phyloP scores from a whole-genome alignment of 2,797 vertebrate genomes.

The Paratrypauchen microcephalus region DNA sequence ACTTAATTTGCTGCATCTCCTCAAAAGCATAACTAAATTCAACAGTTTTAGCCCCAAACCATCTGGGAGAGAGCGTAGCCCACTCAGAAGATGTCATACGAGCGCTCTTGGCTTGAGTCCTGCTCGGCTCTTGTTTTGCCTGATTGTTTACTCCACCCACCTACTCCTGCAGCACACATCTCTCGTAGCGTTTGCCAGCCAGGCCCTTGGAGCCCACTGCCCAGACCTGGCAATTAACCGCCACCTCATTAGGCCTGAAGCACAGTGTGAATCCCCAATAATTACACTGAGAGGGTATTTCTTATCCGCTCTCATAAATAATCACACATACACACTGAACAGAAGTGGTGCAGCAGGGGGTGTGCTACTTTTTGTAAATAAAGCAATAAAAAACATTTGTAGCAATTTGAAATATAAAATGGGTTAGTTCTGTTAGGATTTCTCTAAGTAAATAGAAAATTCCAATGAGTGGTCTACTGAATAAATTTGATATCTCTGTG shows the following conservation, averaged over 20 bases:
- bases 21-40: neutral
- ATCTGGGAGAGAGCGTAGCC: neutral
- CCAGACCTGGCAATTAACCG: slow-evolving; percentile 53
- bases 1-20: neutral
- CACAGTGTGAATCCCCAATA: slow-evolving; percentile 53
- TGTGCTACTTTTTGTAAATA: neutral
- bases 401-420: too few species aligned
- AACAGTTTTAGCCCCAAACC: neutral
- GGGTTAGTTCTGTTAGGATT: too few species aligned
- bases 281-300: slow-evolving; percentile 37
- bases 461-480: too few species aligned
- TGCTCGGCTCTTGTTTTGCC: slow-evolving; percentile 22
- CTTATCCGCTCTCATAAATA: neutral
- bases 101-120: slow-evolving; percentile 10
- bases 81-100: neutral
- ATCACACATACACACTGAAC: neutral
- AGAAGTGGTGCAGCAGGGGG: neutral
- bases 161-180: slow-evolving; percentile 20
- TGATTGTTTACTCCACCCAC: slow-evolving; percentile 28
- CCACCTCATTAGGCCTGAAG: slow-evolving; percentile 60
- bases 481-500: too few species aligned
- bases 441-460: too few species aligned
- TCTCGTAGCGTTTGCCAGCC: slow-evolving; percentile 26
- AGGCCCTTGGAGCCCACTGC: slow-evolving; percentile 39
- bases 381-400: neutral